phyloP scores from a whole-genome alignment of 1,140 invertebrate species.

The Dreissena rostriformis region DNA sequence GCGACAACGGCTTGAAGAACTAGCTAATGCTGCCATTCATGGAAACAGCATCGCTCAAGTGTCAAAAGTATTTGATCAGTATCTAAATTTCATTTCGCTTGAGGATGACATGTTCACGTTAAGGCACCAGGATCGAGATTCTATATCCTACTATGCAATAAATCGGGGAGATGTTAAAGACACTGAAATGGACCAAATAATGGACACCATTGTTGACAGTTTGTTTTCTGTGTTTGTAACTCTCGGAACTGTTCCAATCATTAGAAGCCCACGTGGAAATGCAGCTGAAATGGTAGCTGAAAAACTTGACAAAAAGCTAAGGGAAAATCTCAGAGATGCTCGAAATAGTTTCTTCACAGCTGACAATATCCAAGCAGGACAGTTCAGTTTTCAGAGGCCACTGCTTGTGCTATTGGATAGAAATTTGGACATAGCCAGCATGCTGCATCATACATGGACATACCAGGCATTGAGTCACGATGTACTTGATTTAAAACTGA shows the following conservation, averaged over 20 bases:
- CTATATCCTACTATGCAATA: constrained; percentile 96
- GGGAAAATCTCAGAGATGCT: constrained; percentile 98
- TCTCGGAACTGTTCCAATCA: constrained; percentile 95
- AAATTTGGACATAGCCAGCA: constrained; percentile 98
- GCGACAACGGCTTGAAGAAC: constrained; percentile 96
- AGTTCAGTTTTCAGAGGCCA: constrained; percentile 95
- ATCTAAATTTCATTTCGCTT: constrained; percentile 98
- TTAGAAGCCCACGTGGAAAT: constrained; percentile 96
- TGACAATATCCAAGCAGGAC: constrained; percentile 87
- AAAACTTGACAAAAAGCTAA: constrained; percentile 97
- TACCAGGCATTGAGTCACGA: constrained; percentile 97
- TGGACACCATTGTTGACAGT: constrained; percentile 97
- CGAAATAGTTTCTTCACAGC: constrained; percentile 97
- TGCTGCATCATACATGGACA: constrained; percentile 99
- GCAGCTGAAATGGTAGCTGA: constrained; percentile 99
- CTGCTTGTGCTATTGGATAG: constrained; percentile 96
- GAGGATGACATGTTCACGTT: constrained; percentile 99
- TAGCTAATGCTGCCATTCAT: constrained; percentile 95
- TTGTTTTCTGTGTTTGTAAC: constrained; percentile 99
- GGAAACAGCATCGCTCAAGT: constrained; percentile 90
- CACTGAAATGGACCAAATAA: constrained; percentile 96
- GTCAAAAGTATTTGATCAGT: constrained; percentile 93
- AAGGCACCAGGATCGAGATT: constrained; percentile 94
- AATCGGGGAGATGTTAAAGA: constrained; percentile 97
- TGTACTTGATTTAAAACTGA: constrained; percentile 94